Conservation (phyloP, 1,140 invertebrate genomes). For the Panagrolaimus sp. region DNA sequence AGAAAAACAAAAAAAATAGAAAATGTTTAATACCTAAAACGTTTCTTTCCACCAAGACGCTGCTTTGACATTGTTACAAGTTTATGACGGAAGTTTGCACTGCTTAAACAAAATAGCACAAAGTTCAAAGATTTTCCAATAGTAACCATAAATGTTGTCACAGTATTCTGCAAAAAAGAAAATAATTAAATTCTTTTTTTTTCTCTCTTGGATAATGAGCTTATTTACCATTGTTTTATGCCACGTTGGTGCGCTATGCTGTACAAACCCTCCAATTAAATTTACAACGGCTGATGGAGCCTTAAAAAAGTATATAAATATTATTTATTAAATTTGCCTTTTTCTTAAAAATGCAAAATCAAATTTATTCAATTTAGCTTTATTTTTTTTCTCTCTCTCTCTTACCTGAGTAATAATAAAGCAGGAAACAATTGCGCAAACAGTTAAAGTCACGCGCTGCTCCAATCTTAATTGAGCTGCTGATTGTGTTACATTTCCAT, state of each 20-base stretch:
- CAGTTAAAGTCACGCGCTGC: slow-evolving; percentile 31
- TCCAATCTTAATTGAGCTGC: slow-evolving; percentile 22
- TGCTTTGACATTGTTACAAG: slow-evolving; percentile 20
- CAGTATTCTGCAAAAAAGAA: slow-evolving; percentile 18
- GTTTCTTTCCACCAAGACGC: slow-evolving; percentile 12
- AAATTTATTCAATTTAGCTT: too few relatives aligned
- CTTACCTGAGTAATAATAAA: slow-evolving; percentile 38
- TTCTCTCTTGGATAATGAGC: not conserved
- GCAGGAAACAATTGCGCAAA: slow-evolving; percentile 36
- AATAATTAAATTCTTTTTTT: not conserved
- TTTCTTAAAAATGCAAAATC: too few relatives aligned
- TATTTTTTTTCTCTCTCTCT: too few relatives aligned
- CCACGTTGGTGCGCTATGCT: slow-evolving; percentile 12
- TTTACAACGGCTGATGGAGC: slow-evolving; percentile 29
- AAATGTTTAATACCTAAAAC: not conserved
- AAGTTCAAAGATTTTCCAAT: slow-evolving; percentile 38
- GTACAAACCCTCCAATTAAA: slow-evolving; percentile 18
- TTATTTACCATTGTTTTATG: slow-evolving; percentile 14
- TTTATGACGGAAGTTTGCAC: slow-evolving; percentile 28
- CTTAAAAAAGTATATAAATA: slow-evolving; percentile 16
- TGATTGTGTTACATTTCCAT: slow-evolving; percentile 1
- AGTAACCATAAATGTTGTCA: slow-evolving; percentile 27
- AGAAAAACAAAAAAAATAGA: too few relatives aligned
- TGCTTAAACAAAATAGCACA: slow-evolving; percentile 38
- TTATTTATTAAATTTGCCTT: not conserved